A percentile compares a stretch with the other conserved stretches of the same genome.
Evolutionary conservation across 2,888 invertebrate genomes (phyloP).

Genomic region (Drosophila acutilabella): DNA sequence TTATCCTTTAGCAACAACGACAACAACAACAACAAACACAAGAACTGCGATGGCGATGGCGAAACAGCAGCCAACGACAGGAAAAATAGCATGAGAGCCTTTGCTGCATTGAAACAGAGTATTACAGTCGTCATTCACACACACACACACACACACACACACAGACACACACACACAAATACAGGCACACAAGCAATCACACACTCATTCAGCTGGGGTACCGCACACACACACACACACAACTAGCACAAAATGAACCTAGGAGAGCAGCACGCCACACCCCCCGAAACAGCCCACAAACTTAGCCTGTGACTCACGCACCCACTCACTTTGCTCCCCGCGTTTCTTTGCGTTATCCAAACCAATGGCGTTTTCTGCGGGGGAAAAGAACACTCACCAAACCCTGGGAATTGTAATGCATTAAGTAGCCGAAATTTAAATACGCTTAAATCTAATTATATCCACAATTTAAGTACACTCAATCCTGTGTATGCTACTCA

Average conservation of each 20-base stretch:
- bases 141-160: conserved; percentile 32
- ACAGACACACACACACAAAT: conserved; percentile 20
- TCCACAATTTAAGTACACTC: background rate
- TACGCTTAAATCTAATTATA: conserved; percentile 9
- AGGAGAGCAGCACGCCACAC: conserved; percentile 41
- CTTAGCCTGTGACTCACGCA: conserved; percentile 48
- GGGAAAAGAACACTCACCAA: conserved; percentile 53
- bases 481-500: background rate
- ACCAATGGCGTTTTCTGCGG: conserved; percentile 46
- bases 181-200: conserved; percentile 16
- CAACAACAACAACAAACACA: conserved; percentile 45
- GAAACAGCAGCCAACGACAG: conserved; percentile 42
- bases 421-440: background rate
- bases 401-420: conserved; percentile 6
- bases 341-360: conserved; percentile 38
- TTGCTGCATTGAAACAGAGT: conserved; percentile 56
- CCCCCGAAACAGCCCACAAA: conserved; percentile 15
- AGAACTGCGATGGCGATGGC: conserved; percentile 37
- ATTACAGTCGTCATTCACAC: conserved; percentile 59
- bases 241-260: conserved; percentile 54
- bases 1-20: conserved; percentile 69
- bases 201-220: conserved; percentile 11
- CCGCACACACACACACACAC: conserved; percentile 25
- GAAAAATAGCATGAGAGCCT: conserved; percentile 53
- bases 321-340: conserved; percentile 34